These are phyloP conservation scores for Alviniconcha marisindica DNA, from an alignment of 1,140 invertebrate genomes.

Conservation along the genomic window DNA sequence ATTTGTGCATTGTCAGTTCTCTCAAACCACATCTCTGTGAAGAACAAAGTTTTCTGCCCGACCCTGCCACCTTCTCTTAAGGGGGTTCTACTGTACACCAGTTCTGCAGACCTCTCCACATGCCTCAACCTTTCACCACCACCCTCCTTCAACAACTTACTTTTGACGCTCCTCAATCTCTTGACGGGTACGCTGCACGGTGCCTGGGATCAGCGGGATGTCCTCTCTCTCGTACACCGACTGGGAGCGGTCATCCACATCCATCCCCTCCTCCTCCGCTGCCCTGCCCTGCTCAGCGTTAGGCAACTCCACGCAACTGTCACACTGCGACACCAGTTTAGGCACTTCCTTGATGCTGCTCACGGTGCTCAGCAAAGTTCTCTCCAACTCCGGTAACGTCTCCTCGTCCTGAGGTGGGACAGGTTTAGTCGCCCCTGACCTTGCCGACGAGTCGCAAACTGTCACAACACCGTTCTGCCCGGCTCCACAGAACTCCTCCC, in stretches of 20 bases:
- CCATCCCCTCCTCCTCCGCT: neutral
- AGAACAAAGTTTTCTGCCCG: too few relatives aligned
- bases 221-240: slow-evolving; percentile 72
- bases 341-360: neutral
- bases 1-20: too few relatives aligned
- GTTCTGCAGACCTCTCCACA: too few relatives aligned
- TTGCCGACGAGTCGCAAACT: neutral
- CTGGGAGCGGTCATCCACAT: slow-evolving; percentile 30
- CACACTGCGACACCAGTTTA: neutral
- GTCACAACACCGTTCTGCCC: slow-evolving; percentile 38
- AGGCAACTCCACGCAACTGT: neutral
- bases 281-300: neutral
- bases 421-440: neutral
- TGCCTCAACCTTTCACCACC: too few relatives aligned
- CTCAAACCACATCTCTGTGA: too few relatives aligned
- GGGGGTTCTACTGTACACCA: too few relatives aligned
- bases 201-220: slow-evolving; percentile 64
- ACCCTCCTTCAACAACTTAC: slow-evolving; percentile 57
- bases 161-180: slow-evolving; percentile 80
- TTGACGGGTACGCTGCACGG: slow-evolving; percentile 81
- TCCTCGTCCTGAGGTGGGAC: too few relatives aligned
- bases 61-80: too few relatives aligned
- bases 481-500: slow-evolving; percentile 79
- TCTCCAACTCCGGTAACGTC: neutral
- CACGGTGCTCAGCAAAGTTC: neutral